phyloP scores from a whole-genome alignment of 2,113 vertebrate genomes.

The Phoxinus phoxinus region DNA sequence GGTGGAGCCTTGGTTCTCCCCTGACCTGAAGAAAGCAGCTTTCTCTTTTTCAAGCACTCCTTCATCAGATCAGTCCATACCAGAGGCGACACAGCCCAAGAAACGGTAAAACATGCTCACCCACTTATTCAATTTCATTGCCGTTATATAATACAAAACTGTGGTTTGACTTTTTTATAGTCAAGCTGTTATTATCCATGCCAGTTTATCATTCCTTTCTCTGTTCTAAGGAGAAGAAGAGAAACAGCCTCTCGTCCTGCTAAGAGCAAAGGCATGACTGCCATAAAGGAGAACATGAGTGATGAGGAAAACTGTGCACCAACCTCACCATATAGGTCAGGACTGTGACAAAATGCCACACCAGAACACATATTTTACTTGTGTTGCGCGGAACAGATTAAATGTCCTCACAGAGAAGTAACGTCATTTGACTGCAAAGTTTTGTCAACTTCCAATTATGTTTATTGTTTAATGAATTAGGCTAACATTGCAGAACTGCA shows the following conservation, averaged over 20 bases:
- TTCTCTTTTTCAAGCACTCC: slow-evolving; percentile 74
- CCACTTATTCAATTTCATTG: neutral
- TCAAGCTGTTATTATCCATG: too few relatives aligned
- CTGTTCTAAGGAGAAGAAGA: slow-evolving; percentile 17
- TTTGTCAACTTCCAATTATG: neutral
- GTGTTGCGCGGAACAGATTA: neutral
- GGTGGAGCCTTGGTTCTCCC: slow-evolving; percentile 70
- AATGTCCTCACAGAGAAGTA: neutral
- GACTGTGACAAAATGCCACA: neutral
- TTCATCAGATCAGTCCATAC: slow-evolving; percentile 61
- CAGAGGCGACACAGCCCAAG: slow-evolving; percentile 44
- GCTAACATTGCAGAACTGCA: too few relatives aligned
- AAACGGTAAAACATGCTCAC: slow-evolving; percentile 51
- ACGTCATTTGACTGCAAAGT: neutral
- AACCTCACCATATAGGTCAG: neutral
- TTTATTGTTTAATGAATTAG: too few relatives aligned
- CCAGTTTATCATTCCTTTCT: neutral
- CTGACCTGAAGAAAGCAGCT: slow-evolving; percentile 62
- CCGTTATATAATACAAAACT: neutral
- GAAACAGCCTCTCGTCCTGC: slow-evolving; percentile 23
- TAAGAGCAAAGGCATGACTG: slow-evolving; percentile 50
- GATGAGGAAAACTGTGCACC: slow-evolving; percentile 57
- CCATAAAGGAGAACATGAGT: slow-evolving; percentile 50
- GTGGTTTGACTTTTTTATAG: neutral
- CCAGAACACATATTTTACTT: neutral